Evolutionary conservation across 2,888 invertebrate species (phyloP).

Genomic region (Clostera curtula): DNA sequence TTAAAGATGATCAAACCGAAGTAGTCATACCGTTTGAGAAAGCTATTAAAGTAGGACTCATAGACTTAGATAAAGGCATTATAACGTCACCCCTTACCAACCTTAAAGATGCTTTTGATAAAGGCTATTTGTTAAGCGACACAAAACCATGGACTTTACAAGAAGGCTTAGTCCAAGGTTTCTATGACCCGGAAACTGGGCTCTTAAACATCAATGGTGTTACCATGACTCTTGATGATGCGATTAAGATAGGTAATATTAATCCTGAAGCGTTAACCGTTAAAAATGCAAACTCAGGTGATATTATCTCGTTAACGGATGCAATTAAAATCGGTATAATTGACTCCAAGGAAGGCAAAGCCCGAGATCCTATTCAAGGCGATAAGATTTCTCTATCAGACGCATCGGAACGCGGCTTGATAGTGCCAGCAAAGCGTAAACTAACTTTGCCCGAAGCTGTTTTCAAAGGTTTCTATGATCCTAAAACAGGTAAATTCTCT

Average conservation of each 20-base stretch:
- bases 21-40: slow-evolving; percentile 79
- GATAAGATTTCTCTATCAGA: slow-evolving; percentile 86
- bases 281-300: slow-evolving; percentile 85
- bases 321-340: slow-evolving; percentile 85
- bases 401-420: slow-evolving; percentile 87
- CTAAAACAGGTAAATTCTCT: slow-evolving; percentile 86
- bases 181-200: slow-evolving; percentile 85
- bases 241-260: slow-evolving; percentile 83
- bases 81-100: slow-evolving; percentile 81
- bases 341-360: slow-evolving; percentile 86
- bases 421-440: slow-evolving; percentile 87
- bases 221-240: slow-evolving; percentile 81
- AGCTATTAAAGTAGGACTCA: slow-evolving; percentile 80
- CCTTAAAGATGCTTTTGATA: slow-evolving; percentile 85
- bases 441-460: slow-evolving; percentile 91
- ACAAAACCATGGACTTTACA: slow-evolving; percentile 87
- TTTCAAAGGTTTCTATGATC: slow-evolving; percentile 93
- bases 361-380: slow-evolving; percentile 83
- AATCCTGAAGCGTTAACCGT: slow-evolving; percentile 85
- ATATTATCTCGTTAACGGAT: slow-evolving; percentile 86
- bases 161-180: slow-evolving; percentile 86
- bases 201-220: slow-evolving; percentile 81
- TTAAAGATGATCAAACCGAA: slow-evolving; percentile 83
- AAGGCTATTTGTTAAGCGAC: slow-evolving; percentile 86
- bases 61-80: slow-evolving; percentile 82